Evolutionary conservation across 2,113 vertebrate genomes (phyloP).

Genomic region (Thamnaconus septentrionalis): DNA sequence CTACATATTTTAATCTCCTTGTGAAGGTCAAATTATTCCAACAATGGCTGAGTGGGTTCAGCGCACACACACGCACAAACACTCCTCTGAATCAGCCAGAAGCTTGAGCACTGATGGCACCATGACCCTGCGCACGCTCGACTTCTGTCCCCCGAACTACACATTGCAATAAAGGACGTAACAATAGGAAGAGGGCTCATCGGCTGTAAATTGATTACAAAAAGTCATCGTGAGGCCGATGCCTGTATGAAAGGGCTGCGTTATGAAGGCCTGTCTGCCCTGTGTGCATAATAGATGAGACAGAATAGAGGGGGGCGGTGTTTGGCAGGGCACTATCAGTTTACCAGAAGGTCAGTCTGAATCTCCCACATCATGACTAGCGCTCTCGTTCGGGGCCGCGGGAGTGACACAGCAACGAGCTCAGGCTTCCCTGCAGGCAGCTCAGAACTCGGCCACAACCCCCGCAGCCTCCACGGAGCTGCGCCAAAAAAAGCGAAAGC

Average conservation of each 20-base stretch:
- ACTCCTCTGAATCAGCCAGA: conserved; percentile 18
- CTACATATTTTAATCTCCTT: conserved; percentile 71
- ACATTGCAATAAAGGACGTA: conserved; percentile 17
- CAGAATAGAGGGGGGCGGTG: conserved; percentile 54
- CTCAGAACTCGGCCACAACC: conserved; percentile 28
- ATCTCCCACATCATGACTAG: conserved; percentile 41
- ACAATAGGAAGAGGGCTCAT: conserved; percentile 31
- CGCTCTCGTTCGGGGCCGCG: conserved; percentile 32
- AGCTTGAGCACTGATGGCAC: conserved; percentile 11
- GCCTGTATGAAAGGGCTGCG: conserved; percentile 9
- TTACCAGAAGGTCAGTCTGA: conserved; percentile 63
- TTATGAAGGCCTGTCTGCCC: conserved; percentile 49
- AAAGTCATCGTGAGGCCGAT: conserved; percentile 18
- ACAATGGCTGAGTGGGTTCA: conserved; percentile 38
- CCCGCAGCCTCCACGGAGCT: conserved; percentile 7
- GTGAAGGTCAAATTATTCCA: conserved; percentile 73
- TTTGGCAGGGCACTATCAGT: conserved; percentile 54
- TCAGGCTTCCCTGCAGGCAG: conserved; percentile 23
- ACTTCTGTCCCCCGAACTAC: conserved; percentile 24
- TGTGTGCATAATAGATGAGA: conserved; percentile 67
- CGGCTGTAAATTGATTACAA: conserved; percentile 31
- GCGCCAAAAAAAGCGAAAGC: background rate
- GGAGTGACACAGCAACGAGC: conserved; percentile 25
- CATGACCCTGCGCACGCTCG: conserved; percentile 23
- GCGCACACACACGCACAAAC: conserved; percentile 16